phyloP scores from a whole-genome alignment of 2,888 invertebrate genomes.

The Plebejus argus region DNA sequence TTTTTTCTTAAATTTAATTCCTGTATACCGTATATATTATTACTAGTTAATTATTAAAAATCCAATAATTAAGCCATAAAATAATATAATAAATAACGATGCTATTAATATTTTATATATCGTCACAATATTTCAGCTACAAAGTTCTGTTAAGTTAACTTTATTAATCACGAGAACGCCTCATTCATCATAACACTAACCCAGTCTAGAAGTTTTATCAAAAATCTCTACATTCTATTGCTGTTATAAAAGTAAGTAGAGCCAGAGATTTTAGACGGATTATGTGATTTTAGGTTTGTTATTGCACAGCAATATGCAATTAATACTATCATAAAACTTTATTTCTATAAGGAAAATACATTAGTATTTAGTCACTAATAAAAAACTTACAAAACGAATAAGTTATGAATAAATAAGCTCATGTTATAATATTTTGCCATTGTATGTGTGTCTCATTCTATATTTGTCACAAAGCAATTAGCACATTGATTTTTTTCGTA shows the following conservation, averaged over 20 bases:
- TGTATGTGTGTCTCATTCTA: too few relatives aligned
- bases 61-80: neutral
- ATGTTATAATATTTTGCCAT: too few relatives aligned
- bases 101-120: neutral
- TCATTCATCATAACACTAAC: constrained; percentile 28
- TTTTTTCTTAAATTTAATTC: too few relatives aligned
- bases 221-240: constrained; percentile 16
- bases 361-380: too few relatives aligned
- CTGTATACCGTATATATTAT: neutral
- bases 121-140: neutral
- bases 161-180: constrained; percentile 23
- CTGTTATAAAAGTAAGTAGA: neutral
- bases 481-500: too few relatives aligned
- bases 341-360: too few relatives aligned
- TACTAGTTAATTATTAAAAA: neutral
- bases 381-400: too few relatives aligned
- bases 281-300: neutral
- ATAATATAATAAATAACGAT: too few relatives aligned
- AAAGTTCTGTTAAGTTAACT: neutral
- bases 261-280: neutral
- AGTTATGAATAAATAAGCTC: too few relatives aligned
- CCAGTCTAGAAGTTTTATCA: constrained; percentile 23
- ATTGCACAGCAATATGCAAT: too few relatives aligned
- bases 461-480: too few relatives aligned
- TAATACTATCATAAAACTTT: too few relatives aligned